Evolutionary conservation across 1,140 invertebrate genomes (phyloP), one percentile per base, ranked within the genome.

Genomic region (Octopus sinensis): DNA sequence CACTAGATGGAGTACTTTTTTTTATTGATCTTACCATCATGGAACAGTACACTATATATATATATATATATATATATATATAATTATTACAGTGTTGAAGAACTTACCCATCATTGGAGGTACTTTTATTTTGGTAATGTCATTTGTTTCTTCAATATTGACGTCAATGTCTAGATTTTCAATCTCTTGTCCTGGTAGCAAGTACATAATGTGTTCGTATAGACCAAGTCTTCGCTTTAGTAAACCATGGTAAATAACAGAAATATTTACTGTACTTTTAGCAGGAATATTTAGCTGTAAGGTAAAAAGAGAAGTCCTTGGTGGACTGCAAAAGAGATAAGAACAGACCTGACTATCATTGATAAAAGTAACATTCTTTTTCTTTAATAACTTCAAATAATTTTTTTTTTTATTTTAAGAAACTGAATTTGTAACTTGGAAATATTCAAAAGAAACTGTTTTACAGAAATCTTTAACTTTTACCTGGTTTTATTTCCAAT

Each of bases 51-150:
- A n/a, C n/a, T n/a, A n/a, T n/a, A n/a, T n/a, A n/a, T n/a, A n/a
- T n/a, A n/a, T n/a, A n/a, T n/a, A n/a, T 62, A 62, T 62, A 62
- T 62, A 62, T 62, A 62, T 62, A 62, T 62, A 62, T 62, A 62
- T 62, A 62, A 9, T 10, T 62, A 62, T 62, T 62, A 62, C 17
- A 62, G 17, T 62, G 56, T 62, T 10, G 56, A 10, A 10, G 9
- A 17, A 71, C 68, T 71, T 6, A 71, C 68, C 68, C 17, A 17
- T 71, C 68, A 71, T 7, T 71, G 68, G 68, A 5, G 68, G 7
- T 6, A 71, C 13, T 13, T 71, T 71, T 23, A 71, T 23, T 71
- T 71, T 71, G 7, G 68, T n/a, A 71, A 71, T 71, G 3, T 13
- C 68, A 71, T 71, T 71, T 71, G 68, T 71, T 71, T 71, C 68